These are phyloP conservation scores for Oxyruncus cristatus DNA, from an alignment of 2,113 vertebrate species.

Conservation along the genomic window DNA sequence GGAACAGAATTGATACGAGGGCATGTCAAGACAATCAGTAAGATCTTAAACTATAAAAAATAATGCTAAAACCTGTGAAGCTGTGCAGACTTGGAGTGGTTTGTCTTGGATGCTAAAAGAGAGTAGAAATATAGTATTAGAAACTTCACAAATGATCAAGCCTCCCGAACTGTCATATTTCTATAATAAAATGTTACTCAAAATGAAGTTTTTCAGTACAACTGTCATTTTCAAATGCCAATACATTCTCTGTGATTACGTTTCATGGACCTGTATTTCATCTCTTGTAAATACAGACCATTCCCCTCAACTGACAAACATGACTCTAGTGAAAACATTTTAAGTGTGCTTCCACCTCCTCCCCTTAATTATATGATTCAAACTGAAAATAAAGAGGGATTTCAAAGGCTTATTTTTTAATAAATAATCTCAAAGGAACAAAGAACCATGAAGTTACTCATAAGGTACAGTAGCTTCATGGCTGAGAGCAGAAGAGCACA, in stretches of 20 bases:
- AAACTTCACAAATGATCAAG: neutral
- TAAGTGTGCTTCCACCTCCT: neutral
- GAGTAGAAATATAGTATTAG: neutral
- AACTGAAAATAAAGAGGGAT: slow-evolving; percentile 9
- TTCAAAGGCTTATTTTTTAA: slow-evolving; percentile 55
- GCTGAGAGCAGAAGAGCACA: slow-evolving; percentile 39
- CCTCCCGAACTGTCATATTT: neutral
- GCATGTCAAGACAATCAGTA: neutral
- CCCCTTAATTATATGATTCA: neutral
- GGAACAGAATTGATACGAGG: neutral
- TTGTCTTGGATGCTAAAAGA: neutral
- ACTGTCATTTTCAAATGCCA: neutral
- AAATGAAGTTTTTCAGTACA: neutral
- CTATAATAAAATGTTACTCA: neutral
- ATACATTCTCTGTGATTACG: neutral
- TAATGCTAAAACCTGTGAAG: neutral
- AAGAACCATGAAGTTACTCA: slow-evolving; percentile 40
- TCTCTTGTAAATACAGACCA: neutral
- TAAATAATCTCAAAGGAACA: slow-evolving; percentile 51
- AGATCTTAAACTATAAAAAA: neutral
- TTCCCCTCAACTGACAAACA: neutral
- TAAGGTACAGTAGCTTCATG: slow-evolving; percentile 40
- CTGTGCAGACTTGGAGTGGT: neutral
- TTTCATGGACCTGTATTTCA: neutral
- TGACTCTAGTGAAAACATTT: neutral